These are phyloP conservation scores for Pangasianodon gigas DNA, from an alignment of 2,113 vertebrate species.

Conservation along the genomic window DNA sequence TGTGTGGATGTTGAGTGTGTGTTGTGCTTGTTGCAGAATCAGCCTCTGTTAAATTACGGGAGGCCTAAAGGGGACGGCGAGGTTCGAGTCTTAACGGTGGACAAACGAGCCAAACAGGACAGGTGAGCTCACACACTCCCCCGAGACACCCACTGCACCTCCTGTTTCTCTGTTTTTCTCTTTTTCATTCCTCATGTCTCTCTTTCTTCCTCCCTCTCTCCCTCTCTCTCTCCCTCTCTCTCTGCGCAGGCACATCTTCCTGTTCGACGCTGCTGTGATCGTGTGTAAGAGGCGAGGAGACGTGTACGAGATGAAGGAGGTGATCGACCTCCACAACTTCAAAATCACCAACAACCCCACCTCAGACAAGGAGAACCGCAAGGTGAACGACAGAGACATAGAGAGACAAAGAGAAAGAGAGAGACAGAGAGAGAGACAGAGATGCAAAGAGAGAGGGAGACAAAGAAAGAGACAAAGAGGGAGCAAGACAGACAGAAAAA, in stretches of 20 bases:
- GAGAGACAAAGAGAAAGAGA: neutral
- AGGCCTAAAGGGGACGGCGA: conserved; percentile 95
- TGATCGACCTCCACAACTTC: conserved; percentile 94
- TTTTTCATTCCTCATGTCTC: neutral
- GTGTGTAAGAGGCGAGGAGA: conserved; percentile 93
- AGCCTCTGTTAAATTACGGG: conserved; percentile 85
- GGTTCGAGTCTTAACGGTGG: conserved; percentile 86
- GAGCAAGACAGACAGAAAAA: neutral
- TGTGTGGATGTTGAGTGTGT: neutral
- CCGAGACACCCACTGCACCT: neutral
- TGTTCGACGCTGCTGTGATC: conserved; percentile 93
- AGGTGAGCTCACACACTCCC: conserved; percentile 77
- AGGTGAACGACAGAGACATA: conserved; percentile 72
- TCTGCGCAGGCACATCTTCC: conserved; percentile 86
- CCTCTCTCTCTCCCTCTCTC: conserved; percentile 3
- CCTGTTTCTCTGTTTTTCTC: neutral
- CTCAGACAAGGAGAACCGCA: conserved; percentile 94
- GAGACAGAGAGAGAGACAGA: neutral
- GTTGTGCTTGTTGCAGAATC: conserved; percentile 78
- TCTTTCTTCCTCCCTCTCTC: neutral
- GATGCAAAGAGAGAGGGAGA: neutral
- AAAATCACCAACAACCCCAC: conserved; percentile 95
- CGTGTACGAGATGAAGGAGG: conserved; percentile 98
- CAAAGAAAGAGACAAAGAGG: neutral
- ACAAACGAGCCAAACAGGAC: conserved; percentile 95